phyloP scores from a whole-genome alignment of 2,888 invertebrate genomes.

The Chalcis sispes region DNA sequence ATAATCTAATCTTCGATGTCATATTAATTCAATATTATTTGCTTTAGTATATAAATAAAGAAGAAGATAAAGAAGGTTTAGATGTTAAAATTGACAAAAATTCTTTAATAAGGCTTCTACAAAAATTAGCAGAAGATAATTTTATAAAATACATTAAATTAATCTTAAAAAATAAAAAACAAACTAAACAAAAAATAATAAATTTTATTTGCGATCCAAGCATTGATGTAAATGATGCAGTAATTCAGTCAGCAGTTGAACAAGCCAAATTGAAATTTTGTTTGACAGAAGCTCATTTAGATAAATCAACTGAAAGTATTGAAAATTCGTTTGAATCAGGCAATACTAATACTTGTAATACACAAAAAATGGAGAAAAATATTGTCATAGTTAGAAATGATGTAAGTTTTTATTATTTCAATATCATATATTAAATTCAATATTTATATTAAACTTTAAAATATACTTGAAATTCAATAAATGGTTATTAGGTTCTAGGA shows the following conservation, averaged over 20 bases:
- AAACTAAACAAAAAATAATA: constrained; percentile 71
- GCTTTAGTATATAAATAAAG: constrained; percentile 77
- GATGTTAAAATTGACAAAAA: constrained; percentile 81
- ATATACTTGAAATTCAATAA: constrained; percentile 1
- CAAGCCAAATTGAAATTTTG: constrained; percentile 80
- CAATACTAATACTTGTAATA: background rate
- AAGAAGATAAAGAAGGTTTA: constrained; percentile 79
- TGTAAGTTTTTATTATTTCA: constrained; percentile 9
- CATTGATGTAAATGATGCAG: constrained; percentile 76
- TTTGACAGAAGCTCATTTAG: constrained; percentile 52
- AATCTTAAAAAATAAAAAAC: constrained; percentile 75
- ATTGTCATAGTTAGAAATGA: constrained; percentile 24
- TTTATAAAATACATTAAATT: constrained; percentile 79
- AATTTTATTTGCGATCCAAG: constrained; percentile 79
- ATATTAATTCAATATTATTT: constrained; percentile 5
- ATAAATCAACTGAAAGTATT: constrained; percentile 9
- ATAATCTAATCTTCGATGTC: constrained; percentile 23
- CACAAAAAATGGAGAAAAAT: constrained; percentile 1
- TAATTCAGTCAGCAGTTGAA: constrained; percentile 80
- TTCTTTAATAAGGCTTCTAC: constrained; percentile 80
- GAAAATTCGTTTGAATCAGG: background rate
- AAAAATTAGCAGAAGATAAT: constrained; percentile 79
- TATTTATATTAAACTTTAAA: background rate
- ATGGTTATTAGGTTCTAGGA: constrained; percentile 68
- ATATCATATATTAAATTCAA: constrained; percentile 2